Evolutionary conservation across 1,140 invertebrate genomes (phyloP).

Genomic region (Maconellicoccus hirsutus): DNA sequence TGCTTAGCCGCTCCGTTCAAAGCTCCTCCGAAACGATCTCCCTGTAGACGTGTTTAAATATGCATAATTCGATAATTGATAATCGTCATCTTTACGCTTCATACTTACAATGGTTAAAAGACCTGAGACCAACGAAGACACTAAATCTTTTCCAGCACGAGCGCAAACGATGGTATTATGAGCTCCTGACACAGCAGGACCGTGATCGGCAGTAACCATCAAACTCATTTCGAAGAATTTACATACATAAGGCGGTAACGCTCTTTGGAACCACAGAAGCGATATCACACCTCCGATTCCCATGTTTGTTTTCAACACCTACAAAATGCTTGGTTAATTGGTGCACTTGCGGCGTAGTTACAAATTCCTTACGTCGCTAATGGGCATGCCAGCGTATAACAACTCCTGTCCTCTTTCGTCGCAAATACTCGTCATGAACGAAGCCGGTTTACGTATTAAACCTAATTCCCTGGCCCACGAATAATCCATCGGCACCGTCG

Average conservation of each 20-base stretch:
- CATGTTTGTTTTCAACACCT: conserved; percentile 66
- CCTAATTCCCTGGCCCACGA: conserved; percentile 97
- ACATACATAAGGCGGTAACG: conserved; percentile 83
- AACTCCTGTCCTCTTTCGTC: conserved; percentile 98
- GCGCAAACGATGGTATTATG: conserved; percentile 99
- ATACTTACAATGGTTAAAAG: conserved; percentile 88
- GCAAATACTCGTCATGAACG: conserved; percentile 98
- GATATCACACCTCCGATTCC: conserved; percentile 97
- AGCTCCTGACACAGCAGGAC: conserved; percentile 95
- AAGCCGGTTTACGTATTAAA: conserved; percentile 94
- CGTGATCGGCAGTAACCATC: conserved; percentile 98
- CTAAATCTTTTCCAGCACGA: conserved; percentile 95
- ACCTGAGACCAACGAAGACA: conserved; percentile 91
- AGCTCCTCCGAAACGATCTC: conserved; percentile 96
- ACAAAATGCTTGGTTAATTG: background rate
- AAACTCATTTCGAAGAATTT: conserved; percentile 99
- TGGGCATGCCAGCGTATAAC: conserved; percentile 96
- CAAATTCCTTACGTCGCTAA: conserved; percentile 65
- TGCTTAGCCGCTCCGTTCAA: conserved; percentile 90
- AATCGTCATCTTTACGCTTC: background rate
- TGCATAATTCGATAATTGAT: background rate
- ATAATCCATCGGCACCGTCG: conserved; percentile 99
- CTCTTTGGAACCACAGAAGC: conserved; percentile 95
- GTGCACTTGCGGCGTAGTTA: background rate
- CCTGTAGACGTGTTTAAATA: conserved; percentile 42